A percentile compares a stretch with the other conserved stretches of the same genome.
phyloP scores from a whole-genome alignment of 1,140 invertebrate genomes.

The Oryzaephilus surinamensis region DNA sequence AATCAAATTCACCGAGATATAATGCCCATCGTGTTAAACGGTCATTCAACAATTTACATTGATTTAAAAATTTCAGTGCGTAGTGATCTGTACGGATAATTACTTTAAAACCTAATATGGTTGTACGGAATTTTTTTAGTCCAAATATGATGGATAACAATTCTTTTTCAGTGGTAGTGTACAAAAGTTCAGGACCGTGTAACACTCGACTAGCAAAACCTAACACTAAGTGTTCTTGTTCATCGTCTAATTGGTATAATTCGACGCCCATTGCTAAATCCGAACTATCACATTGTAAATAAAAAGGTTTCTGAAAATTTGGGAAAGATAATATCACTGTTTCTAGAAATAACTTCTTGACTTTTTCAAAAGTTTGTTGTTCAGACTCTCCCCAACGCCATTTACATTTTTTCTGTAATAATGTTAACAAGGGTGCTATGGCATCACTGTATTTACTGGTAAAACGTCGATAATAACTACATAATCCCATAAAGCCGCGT shows the following conservation, averaged over 20 bases:
- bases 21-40: conserved; percentile 36
- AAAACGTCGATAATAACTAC: conserved; percentile 33
- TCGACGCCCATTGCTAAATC: conserved; percentile 18
- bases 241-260: conserved; percentile 17
- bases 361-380: conserved; percentile 5
- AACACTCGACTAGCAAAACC: conserved; percentile 19
- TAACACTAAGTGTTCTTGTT: conserved; percentile 8
- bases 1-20: conserved; percentile 35
- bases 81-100: conserved; percentile 39
- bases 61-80: conserved; percentile 35
- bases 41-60: conserved; percentile 31
- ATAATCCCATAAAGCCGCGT: conserved; percentile 31
- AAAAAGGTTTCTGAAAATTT: conserved; percentile 18
- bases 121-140: conserved; percentile 26
- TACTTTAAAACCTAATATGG: conserved; percentile 16
- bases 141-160: conserved; percentile 29
- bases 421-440: conserved; percentile 19
- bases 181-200: conserved; percentile 17
- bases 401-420: conserved; percentile 20
- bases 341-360: conserved; percentile 15
- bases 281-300: conserved; percentile 26
- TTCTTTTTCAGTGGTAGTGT: conserved; percentile 30
- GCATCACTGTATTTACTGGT: conserved; percentile 15
- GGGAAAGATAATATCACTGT: conserved; percentile 20
- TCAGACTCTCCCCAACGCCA: conserved; percentile 6